These are phyloP conservation scores for Steinernema carpocapsae DNA, from an alignment of 2,888 invertebrate species.

Conservation along the genomic window DNA sequence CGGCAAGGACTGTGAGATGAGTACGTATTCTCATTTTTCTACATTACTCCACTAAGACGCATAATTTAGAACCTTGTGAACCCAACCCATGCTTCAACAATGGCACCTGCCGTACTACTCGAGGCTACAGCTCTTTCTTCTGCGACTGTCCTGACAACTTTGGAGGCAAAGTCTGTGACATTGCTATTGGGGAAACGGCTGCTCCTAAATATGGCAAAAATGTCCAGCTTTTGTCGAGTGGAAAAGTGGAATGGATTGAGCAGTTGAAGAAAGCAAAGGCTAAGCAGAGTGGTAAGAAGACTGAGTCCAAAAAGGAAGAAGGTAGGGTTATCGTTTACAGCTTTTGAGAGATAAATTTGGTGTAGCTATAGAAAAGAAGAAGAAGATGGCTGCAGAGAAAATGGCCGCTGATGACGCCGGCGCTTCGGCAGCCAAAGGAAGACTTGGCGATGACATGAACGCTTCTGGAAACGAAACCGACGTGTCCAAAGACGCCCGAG, in stretches of 20 bases:
- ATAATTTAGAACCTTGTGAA: slow-evolving; percentile 47
- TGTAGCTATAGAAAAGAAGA: slow-evolving; percentile 6
- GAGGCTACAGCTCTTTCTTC: slow-evolving; percentile 58
- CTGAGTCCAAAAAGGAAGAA: neutral
- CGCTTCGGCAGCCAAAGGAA: neutral
- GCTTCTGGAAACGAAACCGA: neutral
- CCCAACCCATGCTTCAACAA: slow-evolving; percentile 65
- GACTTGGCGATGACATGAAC: neutral
- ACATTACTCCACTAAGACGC: neutral
- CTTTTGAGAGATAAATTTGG: neutral
- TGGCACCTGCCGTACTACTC: slow-evolving; percentile 66
- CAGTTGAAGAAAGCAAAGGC: slow-evolving; percentile 54
- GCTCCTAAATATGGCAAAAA: slow-evolving; percentile 59
- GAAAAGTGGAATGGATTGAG: slow-evolving; percentile 66
- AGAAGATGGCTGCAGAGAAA: neutral
- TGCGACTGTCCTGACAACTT: slow-evolving; percentile 62
- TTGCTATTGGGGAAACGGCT: slow-evolving; percentile 53
- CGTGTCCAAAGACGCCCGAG: neutral
- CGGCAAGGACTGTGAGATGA: slow-evolving; percentile 61
- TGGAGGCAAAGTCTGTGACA: slow-evolving; percentile 64
- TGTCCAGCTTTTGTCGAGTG: slow-evolving; percentile 61
- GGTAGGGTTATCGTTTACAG: neutral
- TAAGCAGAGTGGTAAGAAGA: slow-evolving; percentile 34
- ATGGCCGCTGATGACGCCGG: slow-evolving; percentile 13
- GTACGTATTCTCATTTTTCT: slow-evolving; percentile 46